phyloP scores from a whole-genome alignment of 2,888 invertebrate genomes.

The Aethes cnicana region DNA sequence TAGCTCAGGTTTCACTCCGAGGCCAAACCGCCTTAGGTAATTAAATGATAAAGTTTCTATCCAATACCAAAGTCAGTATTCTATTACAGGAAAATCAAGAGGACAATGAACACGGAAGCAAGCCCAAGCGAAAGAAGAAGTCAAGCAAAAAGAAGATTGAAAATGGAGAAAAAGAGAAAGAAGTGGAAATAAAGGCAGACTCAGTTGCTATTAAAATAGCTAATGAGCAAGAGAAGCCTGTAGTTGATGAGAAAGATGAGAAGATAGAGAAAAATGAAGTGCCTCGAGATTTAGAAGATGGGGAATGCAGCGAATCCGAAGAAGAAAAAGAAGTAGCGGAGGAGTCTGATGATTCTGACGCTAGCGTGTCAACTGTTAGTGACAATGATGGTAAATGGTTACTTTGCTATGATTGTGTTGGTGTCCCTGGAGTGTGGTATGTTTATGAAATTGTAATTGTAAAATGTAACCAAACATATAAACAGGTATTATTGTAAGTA shows the following conservation, averaged over 20 bases:
- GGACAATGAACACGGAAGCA: conserved; percentile 40
- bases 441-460: too few species aligned
- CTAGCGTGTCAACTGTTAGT: conserved; percentile 68
- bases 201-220: neutral
- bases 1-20: conserved; percentile 78
- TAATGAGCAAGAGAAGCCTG: neutral
- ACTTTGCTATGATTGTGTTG: conserved; percentile 14
- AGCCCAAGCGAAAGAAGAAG: conserved; percentile 54
- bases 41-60: conserved; percentile 61
- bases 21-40: conserved; percentile 78
- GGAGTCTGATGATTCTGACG: conserved; percentile 49
- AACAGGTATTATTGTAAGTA: too few species aligned
- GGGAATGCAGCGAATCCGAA: conserved; percentile 84
- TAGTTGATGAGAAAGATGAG: neutral
- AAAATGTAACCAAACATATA: too few species aligned
- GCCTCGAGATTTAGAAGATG: conserved; percentile 80
- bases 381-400: conserved; percentile 68
- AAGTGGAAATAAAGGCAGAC: conserved; percentile 4
- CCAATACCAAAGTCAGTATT: conserved; percentile 71
- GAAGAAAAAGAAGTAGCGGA: conserved; percentile 53
- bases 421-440: neutral
- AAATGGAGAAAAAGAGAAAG: conserved; percentile 74
- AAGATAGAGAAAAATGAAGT: conserved; percentile 15
- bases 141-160: conserved; percentile 39
- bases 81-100: conserved; percentile 73